phyloP scores from a whole-genome alignment of 2,113 vertebrate species.

The Thymallus thymallus region DNA sequence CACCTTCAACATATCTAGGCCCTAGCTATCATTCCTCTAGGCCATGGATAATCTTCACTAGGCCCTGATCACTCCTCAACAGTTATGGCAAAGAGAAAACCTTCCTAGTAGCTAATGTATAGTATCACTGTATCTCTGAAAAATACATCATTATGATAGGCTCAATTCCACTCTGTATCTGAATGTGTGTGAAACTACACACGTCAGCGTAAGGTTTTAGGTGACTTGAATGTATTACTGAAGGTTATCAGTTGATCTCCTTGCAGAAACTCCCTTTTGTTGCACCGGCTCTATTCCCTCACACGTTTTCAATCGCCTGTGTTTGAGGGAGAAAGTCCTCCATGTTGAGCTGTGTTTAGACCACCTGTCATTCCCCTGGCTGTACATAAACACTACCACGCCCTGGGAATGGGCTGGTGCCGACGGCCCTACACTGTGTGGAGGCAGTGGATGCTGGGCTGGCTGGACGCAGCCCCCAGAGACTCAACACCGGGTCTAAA shows the following conservation, averaged over 20 bases:
- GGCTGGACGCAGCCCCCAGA: slow-evolving; percentile 9
- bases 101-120: too few relatives aligned
- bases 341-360: slow-evolving; percentile 54
- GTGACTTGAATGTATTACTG: slow-evolving; percentile 13
- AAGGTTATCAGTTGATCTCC: slow-evolving; percentile 21
- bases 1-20: neutral
- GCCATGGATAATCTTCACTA: too few relatives aligned
- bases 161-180: neutral
- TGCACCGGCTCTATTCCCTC: slow-evolving; percentile 30
- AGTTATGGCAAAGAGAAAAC: too few relatives aligned
- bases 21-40: too few relatives aligned
- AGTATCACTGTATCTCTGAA: neutral
- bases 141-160: neutral
- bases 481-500: slow-evolving; percentile 12
- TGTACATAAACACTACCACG: slow-evolving; percentile 48
- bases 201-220: neutral
- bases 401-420: slow-evolving; percentile 34
- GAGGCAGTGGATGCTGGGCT: slow-evolving; percentile 13
- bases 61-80: too few relatives aligned
- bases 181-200: neutral
- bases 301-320: slow-evolving; percentile 35
- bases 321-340: slow-evolving; percentile 48
- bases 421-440: slow-evolving; percentile 10
- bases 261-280: slow-evolving; percentile 18
- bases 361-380: slow-evolving; percentile 54